Base-by-base conservation (phyloP, 1,140 invertebrate species). In the Forficula auricularia region DNA sequence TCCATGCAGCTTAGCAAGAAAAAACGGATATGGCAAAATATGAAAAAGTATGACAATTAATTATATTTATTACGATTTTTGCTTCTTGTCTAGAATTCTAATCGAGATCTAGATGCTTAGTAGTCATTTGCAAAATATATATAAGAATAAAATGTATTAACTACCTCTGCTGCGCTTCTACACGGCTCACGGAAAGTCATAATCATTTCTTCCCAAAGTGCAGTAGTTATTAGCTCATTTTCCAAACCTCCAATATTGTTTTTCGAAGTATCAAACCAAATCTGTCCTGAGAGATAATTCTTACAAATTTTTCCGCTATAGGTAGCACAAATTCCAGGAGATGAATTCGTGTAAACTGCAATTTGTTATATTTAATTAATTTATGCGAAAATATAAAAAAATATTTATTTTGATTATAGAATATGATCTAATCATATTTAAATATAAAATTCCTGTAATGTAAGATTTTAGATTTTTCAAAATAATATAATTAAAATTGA, bases 241-340 rank as follows among this genome's bases (percentile, higher is more conserved):
- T 80, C 67, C 61, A 73, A 72, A 31, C 82, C 77, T 35, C 79
- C 79, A 14, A 68, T 70, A 50, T 71, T 72, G 41, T 72, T 68
- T 43, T 64, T 49, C 41, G 73, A 70, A 43, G 74, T 70, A 53
- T 84, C 84, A 57, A 83, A 89, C 79, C 83, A 91, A 20, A 90
- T 81, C 43, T 76, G 72, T 37, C 69, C 71, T 14, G 65, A 68
- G 19, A 90, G 68, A 57, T 84, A 82, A 52, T 75, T 70, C 54
- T 78, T 81, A 61, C 90, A 95, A 47, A 90, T 74, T 58, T 82
- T 77, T 19, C 88, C 89, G 65, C 75, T 82, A 60, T 95, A 95
- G 2, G 77, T 75, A 14, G 77, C 79, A 70, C 90, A 95, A 58
- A 82, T 78, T 16, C 81, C 81, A 42, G 62, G 56, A 9, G 60